Conservation (phyloP, 2,113 vertebrate species). For the Numenius arquata region DNA sequence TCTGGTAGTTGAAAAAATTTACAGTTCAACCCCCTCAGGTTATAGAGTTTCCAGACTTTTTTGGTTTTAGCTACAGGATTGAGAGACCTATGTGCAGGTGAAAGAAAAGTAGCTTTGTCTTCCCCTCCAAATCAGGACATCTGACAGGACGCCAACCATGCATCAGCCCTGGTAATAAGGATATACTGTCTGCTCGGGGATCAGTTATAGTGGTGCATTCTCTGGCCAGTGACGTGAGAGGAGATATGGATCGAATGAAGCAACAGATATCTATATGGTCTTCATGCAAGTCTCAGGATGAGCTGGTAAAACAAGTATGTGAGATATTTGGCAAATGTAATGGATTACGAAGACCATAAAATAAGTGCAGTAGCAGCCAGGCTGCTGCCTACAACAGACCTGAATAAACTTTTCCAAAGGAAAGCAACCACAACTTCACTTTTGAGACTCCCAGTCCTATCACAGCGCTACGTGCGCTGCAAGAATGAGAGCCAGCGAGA, state of each 20-base stretch:
- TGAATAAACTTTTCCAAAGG: not conserved
- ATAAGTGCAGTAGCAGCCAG: not conserved
- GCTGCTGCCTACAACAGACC: not conserved
- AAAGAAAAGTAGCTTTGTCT: not conserved
- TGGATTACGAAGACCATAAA: not conserved
- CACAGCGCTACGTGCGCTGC: not conserved
- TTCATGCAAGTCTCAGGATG: not conserved
- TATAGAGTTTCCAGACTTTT: not conserved
- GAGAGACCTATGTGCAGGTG: not conserved
- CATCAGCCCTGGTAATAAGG: not conserved
- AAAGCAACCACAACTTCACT: not conserved
- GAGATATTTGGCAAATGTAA: not conserved
- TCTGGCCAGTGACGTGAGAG: not conserved
- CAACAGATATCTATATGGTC: not conserved
- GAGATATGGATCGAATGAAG: not conserved
- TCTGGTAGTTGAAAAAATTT: not conserved
- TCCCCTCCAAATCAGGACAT: not conserved
- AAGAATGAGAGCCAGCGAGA: not conserved
- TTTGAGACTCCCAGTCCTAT: not conserved
- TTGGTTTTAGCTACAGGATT: not conserved
- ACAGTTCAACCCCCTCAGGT: not conserved
- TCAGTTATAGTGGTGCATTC: not conserved
- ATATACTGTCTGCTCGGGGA: not conserved
- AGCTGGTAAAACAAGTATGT: not conserved
- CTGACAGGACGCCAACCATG: not conserved